These are phyloP conservation scores for Poecilia wingei DNA, from an alignment of 2,797 vertebrate species.

Conservation along the genomic window DNA sequence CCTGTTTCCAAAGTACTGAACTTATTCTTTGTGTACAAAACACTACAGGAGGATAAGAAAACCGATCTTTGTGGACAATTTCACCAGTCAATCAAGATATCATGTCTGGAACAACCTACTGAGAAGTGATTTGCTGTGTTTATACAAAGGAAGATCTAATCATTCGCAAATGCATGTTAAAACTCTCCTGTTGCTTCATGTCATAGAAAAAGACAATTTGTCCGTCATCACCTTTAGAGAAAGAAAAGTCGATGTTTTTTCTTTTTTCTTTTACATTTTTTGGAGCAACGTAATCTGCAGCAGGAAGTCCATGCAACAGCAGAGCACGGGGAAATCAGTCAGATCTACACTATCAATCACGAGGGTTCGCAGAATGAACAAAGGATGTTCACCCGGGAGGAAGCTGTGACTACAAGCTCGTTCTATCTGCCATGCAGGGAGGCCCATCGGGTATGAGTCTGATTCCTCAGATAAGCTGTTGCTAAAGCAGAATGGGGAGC, in stretches of 20 bases:
- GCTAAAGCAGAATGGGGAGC: conserved; percentile 47
- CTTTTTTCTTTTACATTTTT: background rate
- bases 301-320: conserved; percentile 49
- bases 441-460: conserved; percentile 33
- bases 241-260: conserved; percentile 13
- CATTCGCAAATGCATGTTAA: background rate
- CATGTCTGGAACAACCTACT: background rate
- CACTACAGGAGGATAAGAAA: background rate
- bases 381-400: conserved; percentile 1
- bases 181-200: background rate
- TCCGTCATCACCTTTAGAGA: background rate
- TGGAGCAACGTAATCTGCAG: background rate
- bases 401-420: conserved; percentile 10
- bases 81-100: background rate
- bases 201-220: background rate
- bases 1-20: background rate
- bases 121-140: background rate
- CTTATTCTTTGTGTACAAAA: background rate
- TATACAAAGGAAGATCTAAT: background rate
- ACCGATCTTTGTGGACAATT: background rate
- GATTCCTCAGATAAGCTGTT: conserved; percentile 58
- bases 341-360: background rate
- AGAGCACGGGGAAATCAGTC: conserved; percentile 14
- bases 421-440: conserved; percentile 54
- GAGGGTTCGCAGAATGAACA: conserved; percentile 7